Conservation (phyloP, 1,140 invertebrate species). For the Sipha flava region DNA sequence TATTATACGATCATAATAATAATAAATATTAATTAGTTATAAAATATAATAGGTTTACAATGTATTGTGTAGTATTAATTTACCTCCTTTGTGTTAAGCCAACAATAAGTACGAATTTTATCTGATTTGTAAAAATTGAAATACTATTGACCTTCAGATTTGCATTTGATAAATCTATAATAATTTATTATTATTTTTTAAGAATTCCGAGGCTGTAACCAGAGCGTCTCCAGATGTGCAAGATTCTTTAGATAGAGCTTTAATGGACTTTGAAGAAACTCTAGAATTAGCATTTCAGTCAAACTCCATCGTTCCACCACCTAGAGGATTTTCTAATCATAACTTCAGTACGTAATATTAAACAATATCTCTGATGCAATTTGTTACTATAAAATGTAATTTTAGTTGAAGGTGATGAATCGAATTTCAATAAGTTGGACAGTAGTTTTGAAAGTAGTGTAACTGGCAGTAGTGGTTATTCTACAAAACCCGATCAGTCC, state of each 20-base stretch:
- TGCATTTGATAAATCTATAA: neutral
- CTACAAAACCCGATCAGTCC: slow-evolving; percentile 38
- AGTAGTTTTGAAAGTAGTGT: slow-evolving; percentile 4
- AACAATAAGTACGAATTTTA: no score
- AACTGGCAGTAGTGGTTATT: slow-evolving; percentile 24
- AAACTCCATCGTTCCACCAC: slow-evolving; percentile 15
- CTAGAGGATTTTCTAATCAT: neutral
- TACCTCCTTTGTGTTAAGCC: no score
- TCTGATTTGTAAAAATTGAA: no score
- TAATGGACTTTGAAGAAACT: slow-evolving; percentile 62
- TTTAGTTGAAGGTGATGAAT: slow-evolving; percentile 8
- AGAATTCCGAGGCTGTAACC: neutral
- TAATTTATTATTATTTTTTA: neutral
- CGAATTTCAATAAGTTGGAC: neutral
- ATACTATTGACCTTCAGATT: no score
- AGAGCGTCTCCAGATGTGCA: slow-evolving; percentile 33
- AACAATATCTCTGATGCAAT: neutral
- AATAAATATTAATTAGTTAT: no score
- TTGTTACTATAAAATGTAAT: slow-evolving; percentile 9
- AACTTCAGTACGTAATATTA: neutral
- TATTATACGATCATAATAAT: no score
- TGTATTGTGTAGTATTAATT: no score
- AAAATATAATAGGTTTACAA: no score
- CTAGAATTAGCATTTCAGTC: slow-evolving; percentile 47
- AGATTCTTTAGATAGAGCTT: slow-evolving; percentile 36